These are phyloP conservation scores for Aphelinus atriplicis DNA, from an alignment of 1,140 invertebrate genomes.

Conservation along the genomic window DNA sequence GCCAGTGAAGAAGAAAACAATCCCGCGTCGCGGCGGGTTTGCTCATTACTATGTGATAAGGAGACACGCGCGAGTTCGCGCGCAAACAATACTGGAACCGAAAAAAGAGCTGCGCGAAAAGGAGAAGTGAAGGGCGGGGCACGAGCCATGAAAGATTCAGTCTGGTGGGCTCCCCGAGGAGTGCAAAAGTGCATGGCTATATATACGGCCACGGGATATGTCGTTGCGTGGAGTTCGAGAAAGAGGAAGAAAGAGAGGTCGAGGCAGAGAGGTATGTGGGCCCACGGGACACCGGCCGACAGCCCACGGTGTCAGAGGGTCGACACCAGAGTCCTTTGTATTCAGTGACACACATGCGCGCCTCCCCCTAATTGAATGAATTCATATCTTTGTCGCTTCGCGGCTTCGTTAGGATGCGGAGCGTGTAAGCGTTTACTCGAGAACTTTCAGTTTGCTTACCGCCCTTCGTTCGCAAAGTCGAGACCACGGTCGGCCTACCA, in stretches of 20 bases:
- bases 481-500: too few relatives aligned
- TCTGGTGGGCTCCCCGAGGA: too few relatives aligned
- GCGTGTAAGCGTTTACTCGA: constrained; percentile 41
- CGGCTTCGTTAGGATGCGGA: constrained; percentile 44
- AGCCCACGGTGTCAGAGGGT: constrained; percentile 17
- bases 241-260: constrained; percentile 1
- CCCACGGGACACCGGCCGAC: too few relatives aligned
- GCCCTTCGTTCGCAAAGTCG: too few relatives aligned
- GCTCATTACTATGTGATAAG: constrained; percentile 11
- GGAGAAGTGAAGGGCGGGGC: constrained; percentile 15
- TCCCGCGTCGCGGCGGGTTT: neutral
- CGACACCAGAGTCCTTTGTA: constrained; percentile 34
- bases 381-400: constrained; percentile 41
- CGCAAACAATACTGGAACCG: neutral
- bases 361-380: constrained; percentile 43
- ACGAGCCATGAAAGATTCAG: constrained; percentile 19
- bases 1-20: too few relatives aligned
- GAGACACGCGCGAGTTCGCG: neutral
- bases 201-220: neutral
- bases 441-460: constrained; percentile 20
- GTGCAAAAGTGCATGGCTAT: neutral
- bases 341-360: constrained; percentile 31
- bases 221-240: neutral
- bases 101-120: too few relatives aligned
- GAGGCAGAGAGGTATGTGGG: neutral